Conservation (phyloP, 2,888 invertebrate genomes). For the Cactoblastis cactorum region DNA sequence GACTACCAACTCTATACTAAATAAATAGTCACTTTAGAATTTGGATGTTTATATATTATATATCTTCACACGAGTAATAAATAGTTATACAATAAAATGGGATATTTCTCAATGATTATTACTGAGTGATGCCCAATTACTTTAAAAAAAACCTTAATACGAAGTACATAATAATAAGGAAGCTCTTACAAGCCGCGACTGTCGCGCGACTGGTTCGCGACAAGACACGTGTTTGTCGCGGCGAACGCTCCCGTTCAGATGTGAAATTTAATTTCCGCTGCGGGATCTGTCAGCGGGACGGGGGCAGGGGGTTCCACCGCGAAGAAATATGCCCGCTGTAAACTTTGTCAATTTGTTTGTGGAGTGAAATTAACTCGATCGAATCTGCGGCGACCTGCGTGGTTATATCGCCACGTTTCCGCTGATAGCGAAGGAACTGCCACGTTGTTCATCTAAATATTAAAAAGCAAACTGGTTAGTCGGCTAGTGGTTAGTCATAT, state of each 20-base stretch:
- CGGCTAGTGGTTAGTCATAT: too few relatives aligned
- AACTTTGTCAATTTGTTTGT: constrained; percentile 80
- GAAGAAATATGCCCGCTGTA: constrained; percentile 79
- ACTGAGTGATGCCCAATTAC: too few relatives aligned
- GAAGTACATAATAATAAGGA: not conserved
- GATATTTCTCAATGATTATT: not conserved
- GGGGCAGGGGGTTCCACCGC: constrained; percentile 36
- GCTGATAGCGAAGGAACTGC: constrained; percentile 31
- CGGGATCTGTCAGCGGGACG: constrained; percentile 63
- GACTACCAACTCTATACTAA: not conserved
- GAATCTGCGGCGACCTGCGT: constrained; percentile 73
- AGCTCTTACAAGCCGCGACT: constrained; percentile 21
- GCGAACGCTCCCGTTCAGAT: constrained; percentile 74
- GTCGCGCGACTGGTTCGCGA: constrained; percentile 29
- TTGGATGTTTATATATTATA: not conserved
- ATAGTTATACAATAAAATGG: too few relatives aligned
- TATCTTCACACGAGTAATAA: too few relatives aligned
- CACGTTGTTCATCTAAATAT: not conserved
- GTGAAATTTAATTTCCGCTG: constrained; percentile 79
- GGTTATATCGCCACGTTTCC: constrained; percentile 63
- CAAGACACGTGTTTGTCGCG: constrained; percentile 63
- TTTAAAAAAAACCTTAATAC: not conserved
- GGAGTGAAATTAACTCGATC: constrained; percentile 79
- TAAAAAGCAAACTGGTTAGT: not conserved
- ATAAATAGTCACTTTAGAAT: too few relatives aligned